Conservation (phyloP, 2,797 vertebrate genomes). For the Borostomias antarcticus region DNA sequence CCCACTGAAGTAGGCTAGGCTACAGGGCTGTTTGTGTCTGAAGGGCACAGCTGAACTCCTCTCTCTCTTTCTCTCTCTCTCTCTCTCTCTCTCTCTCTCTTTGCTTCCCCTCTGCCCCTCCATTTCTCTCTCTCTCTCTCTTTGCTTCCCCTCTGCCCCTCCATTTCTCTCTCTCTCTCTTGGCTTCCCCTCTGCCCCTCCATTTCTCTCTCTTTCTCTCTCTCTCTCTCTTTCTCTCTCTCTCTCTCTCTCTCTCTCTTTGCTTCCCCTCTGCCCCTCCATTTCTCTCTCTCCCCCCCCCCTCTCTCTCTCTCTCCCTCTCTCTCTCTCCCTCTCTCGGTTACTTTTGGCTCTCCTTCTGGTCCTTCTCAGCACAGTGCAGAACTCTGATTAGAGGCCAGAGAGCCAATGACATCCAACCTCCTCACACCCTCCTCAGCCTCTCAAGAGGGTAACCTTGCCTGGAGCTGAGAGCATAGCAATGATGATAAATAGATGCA, state of each 20-base stretch:
- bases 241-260: constrained; percentile 17
- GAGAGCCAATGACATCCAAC: neutral
- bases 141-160: constrained; percentile 26
- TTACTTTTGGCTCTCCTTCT: constrained; percentile 35
- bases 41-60: constrained; percentile 53
- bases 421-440: neutral
- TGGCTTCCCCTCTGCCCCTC: neutral
- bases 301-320: neutral
- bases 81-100: neutral
- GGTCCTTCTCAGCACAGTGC: constrained; percentile 22
- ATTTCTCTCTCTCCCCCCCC: no score
- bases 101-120: constrained; percentile 13
- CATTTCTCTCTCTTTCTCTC: no score
- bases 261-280: no score
- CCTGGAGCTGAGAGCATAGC: constrained; percentile 60
- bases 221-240: constrained; percentile 20
- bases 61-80: neutral
- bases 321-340: no score
- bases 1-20: neutral
- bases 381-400: neutral
- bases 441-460: constrained; percentile 50
- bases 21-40: no score
- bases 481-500: constrained; percentile 64
- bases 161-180: constrained; percentile 11
- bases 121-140: no score